phyloP scores from a whole-genome alignment of 2,113 vertebrate genomes.

The Spea bombifrons region DNA sequence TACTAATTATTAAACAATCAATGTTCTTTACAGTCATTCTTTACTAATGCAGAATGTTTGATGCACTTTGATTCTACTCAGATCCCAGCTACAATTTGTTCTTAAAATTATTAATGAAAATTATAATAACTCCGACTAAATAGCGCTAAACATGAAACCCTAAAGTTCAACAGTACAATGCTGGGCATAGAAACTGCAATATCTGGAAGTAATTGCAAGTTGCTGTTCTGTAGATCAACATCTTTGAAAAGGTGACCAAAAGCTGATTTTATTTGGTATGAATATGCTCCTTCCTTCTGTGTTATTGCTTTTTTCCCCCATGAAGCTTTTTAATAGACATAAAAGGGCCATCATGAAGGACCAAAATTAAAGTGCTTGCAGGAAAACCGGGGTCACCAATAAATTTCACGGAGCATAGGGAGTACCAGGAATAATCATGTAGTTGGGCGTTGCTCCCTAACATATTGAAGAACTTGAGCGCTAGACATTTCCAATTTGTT shows the following conservation, averaged over 20 bases:
- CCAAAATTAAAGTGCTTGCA: slow-evolving; percentile 41
- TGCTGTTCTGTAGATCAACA: slow-evolving; percentile 32
- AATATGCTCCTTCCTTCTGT: slow-evolving; percentile 14
- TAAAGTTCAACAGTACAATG: slow-evolving; percentile 26
- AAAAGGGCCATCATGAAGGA: slow-evolving; percentile 41
- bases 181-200: slow-evolving; percentile 26
- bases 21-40: too few species aligned
- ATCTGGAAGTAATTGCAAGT: slow-evolving; percentile 18
- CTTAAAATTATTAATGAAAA: too few species aligned
- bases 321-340: slow-evolving; percentile 15
- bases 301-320: slow-evolving; percentile 36
- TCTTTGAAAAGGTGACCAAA: slow-evolving; percentile 30
- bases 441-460: slow-evolving; percentile 32
- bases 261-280: slow-evolving; percentile 31
- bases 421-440: slow-evolving; percentile 33
- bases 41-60: too few species aligned
- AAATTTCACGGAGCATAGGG: slow-evolving; percentile 26
- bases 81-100: too few species aligned
- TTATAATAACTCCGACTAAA: too few species aligned
- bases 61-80: too few species aligned
- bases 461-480: slow-evolving; percentile 45
- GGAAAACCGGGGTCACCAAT: slow-evolving; percentile 38
- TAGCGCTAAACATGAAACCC: slow-evolving; percentile 7
- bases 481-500: slow-evolving; percentile 55
- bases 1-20: too few species aligned